Base-by-base conservation (phyloP, 2,888 invertebrate genomes). In the Deilephila elpenor region DNA sequence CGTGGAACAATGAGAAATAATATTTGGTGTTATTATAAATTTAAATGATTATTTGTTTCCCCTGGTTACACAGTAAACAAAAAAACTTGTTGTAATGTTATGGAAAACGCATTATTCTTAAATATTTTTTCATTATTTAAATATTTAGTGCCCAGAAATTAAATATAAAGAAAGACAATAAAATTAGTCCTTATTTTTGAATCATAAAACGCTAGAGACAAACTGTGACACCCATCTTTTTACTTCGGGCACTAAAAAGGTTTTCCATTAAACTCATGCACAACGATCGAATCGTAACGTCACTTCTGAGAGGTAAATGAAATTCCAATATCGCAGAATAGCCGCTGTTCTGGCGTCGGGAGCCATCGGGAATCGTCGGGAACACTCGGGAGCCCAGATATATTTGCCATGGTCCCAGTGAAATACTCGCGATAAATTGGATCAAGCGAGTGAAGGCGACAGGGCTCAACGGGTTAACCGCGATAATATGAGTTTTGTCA, bases 351-450 rank as follows among this genome's bases (percentile, higher is more conserved):
- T 7, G 67, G 20, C 19, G 20, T 51, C 44, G 64, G 64, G 37
- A 37, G 20, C 37, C 37, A 11, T 51, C 29, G 44, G 17, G 34
- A 29, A 53, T 32, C 56, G n/a, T 56, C n/a, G 5, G n/a, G 53
- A 20, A n/a, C 20, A 29, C 56, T 73, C 59, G 60, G 71, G 73
- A 71, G 62, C 53, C 71, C 51, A 73, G 60, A 61, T 73, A 76
- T 75, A 77, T 76, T 77, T 75, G 75, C 78, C 75, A 78, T 77
- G 75, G 79, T 77, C 78, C 76, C 78, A 76, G 74, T 75, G 80
- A 78, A 78, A 77, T 79, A 75, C 77, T 77, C 75, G 61, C 75
- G 74, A 80, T 82, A 77, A 82, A 80, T 80, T 80, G 78, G 79
- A 79, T 78, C 77, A 72, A 76, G 56, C 67, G 72, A 74, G 72